Evolutionary conservation across 2,888 invertebrate genomes (phyloP), one percentile per base, ranked within the genome.

Genomic region (Lepidochitona cinerea): DNA sequence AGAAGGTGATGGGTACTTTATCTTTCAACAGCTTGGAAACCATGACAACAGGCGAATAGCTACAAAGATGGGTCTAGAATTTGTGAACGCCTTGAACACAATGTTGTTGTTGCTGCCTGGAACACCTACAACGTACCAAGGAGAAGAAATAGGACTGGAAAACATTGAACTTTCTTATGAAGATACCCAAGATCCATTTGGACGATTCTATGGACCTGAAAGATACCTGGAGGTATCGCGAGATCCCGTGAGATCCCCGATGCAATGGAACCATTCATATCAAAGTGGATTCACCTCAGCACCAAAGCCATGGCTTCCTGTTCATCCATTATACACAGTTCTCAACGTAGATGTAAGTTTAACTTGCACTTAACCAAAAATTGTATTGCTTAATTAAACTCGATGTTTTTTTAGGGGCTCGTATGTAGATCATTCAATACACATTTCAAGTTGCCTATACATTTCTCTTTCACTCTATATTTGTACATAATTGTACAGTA

Each of bases 61-160:
- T 0, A 85, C 78, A 49, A 93, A 96, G 79, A 94, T 93, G 77
- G 95, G 94, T 0, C 70, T 89, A 0, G 92, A 93, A 73, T 92
- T 94, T 81, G 93, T 94, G 41, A 93, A 94, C 32, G 93, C 94
- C n/a, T 93, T 96, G 85, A 95, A 96, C 87, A 96, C 97, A 94
- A 88, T 98, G 71, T 92, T 94, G 26, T 92, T 96, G 87, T 88
- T 96, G 26, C 91, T 97, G 71, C 97, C 96, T 1, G 97, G 97
- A 65, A 94, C 95, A 12, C 95, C 96, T 0, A 94, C 97, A 1
- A 95, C 96, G 0, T 97, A 97, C 86, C 95, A 96, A 82, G 97
- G 96, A 0, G 96, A 96, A 89, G 97, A 97, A 92, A 94, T 96
- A 68, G 96, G 95, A 23, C 95, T 96, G 95, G 92, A 92, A 0